Base-by-base conservation (phyloP, 92 coral and sea anemone species). In the Porites rus region DNA sequence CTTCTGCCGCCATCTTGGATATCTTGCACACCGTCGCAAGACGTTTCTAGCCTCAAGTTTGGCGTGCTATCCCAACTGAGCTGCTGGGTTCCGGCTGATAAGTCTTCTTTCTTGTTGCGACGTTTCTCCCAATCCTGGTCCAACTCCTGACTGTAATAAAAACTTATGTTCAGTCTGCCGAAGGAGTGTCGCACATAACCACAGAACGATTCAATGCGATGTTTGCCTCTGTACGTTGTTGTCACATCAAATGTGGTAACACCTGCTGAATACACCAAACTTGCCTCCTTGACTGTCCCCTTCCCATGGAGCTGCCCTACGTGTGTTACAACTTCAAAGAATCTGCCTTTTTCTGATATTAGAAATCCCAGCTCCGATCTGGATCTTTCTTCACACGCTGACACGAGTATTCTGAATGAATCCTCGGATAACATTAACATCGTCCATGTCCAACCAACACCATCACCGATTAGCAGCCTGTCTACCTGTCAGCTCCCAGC, bases 1-100 rank as follows among this genome's bases (percentile, higher is more conserved):
- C 50, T 73, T 73, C 77, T 10, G 77, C 60, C 77, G 62, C 77
- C 77, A 74, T 54, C 78, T 74, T 74, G 25, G 78, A 51, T 74
- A 12, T 7, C 78, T 74, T 74, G 78, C 63, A 13, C 78, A 51
- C 25, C 62, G 78, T 74, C 78, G 78, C 22, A 74, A 74, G 78
- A 74, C 78, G 46, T 74, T 74, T 18, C 38, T 74, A 74, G n/a
- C 62, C 18, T 74, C 78, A 74, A 52, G 78, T 25, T 74, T 74
- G 61, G 62, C 78, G 64, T 74, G 51, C 64, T 74, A 74, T 52
- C 78, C 78, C 14, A 74, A 74, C 78, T 51, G 60, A 74, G 78
- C 18, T 74, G 63, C 78, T 6, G 63, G 78, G 62, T 74, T 74
- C 63, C 78, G 78, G 63, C 78, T 74, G 62, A 13, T 22, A 74